phyloP scores from a whole-genome alignment of 2,113 vertebrate species.

The Rhinolophus sinicus region DNA sequence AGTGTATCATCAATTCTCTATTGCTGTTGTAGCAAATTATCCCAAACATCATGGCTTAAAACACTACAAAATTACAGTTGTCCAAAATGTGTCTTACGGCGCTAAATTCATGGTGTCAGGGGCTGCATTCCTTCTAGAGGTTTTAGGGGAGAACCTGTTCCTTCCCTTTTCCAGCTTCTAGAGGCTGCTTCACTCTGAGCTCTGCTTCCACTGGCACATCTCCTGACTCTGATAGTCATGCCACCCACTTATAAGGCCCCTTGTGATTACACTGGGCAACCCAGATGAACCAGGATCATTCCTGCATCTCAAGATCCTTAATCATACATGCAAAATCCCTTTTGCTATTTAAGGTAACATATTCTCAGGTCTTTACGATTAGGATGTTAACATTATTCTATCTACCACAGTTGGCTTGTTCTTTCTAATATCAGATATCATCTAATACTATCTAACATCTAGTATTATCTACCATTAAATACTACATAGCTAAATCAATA shows the following conservation, averaged over 20 bases:
- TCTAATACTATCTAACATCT: background rate
- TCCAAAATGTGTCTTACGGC: background rate
- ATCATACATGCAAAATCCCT: background rate
- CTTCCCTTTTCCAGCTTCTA: background rate
- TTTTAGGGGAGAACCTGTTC: background rate
- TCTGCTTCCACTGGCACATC: background rate
- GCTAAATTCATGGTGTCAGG: background rate
- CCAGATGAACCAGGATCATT: background rate
- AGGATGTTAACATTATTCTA: background rate
- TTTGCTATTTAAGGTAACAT: background rate
- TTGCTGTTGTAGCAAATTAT: background rate
- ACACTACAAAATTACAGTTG: background rate
- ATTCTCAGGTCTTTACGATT: background rate
- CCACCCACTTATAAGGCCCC: background rate
- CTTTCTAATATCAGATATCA: background rate
- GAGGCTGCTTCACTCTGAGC: background rate
- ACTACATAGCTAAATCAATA: background rate
- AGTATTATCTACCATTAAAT: background rate
- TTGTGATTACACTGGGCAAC: background rate
- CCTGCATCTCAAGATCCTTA: background rate
- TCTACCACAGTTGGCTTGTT: background rate
- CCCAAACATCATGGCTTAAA: background rate
- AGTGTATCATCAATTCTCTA: background rate
- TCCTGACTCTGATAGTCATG: background rate
- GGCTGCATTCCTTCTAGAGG: background rate